A percentile compares a stretch with the other conserved stretches of the same genome.
Conservation (phyloP, 1,140 invertebrate species). For the Bombus fervidus region DNA sequence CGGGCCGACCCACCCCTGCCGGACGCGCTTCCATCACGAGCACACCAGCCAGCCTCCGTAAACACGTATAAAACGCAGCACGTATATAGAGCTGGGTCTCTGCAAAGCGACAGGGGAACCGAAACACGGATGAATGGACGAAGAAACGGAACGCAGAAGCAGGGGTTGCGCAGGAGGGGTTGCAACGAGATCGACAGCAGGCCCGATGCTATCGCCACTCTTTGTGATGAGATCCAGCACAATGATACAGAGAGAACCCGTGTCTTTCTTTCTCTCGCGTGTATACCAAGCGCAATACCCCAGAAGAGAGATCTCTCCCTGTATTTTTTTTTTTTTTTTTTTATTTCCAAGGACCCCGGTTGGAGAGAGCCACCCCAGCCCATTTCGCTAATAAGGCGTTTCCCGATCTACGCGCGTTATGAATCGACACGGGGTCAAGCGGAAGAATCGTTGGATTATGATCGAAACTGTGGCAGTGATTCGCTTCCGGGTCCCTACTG, state of each 20-base stretch:
- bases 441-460: constrained; percentile 37
- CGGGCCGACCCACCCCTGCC: not conserved
- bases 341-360: constrained; percentile 44
- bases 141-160: constrained; percentile 44
- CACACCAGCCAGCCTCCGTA: not conserved
- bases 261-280: constrained; percentile 40
- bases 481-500: constrained; percentile 17
- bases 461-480: constrained; percentile 43
- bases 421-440: constrained; percentile 51
- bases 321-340: not conserved
- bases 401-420: constrained; percentile 49
- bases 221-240: constrained; percentile 74
- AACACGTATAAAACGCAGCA: not conserved
- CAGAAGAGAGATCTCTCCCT: constrained; percentile 39
- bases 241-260: constrained; percentile 63
- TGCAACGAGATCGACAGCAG: constrained; percentile 63
- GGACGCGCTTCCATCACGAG: not conserved
- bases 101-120: constrained; percentile 35
- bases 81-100: not conserved
- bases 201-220: constrained; percentile 72
- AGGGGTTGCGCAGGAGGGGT: constrained; percentile 26
- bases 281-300: constrained; percentile 51
- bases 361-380: constrained; percentile 48
- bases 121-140: constrained; percentile 54
- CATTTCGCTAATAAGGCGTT: constrained; percentile 76